These are phyloP conservation scores for Acanthaster planci DNA, from an alignment of 35 echinoderm and acorn worm species.

Conservation along the genomic window DNA sequence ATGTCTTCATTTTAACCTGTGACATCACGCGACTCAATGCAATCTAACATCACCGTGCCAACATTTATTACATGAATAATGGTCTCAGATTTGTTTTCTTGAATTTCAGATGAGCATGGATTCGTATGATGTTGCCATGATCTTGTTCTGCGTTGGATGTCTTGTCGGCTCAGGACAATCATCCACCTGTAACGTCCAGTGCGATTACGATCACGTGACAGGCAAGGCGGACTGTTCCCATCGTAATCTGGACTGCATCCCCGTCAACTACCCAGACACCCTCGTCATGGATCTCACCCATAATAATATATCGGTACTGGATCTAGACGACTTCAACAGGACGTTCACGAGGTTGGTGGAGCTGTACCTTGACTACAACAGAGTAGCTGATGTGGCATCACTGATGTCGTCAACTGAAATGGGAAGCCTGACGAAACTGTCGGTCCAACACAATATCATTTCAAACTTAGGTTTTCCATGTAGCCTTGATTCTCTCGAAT, in stretches of 20 bases:
- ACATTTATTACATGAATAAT: too few relatives aligned
- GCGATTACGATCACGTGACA: conserved; percentile 6
- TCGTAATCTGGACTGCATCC: conserved; percentile 12
- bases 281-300: conserved; percentile 36
- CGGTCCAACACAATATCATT: not conserved
- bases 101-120: not conserved
- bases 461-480: not conserved
- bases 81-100: too few relatives aligned
- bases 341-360: not conserved
- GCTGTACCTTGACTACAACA: conserved; percentile 9
- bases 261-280: conserved; percentile 28
- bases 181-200: not conserved
- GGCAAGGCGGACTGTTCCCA: conserved; percentile 14
- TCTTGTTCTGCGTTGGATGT: not conserved
- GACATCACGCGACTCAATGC: too few relatives aligned
- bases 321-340: not conserved
- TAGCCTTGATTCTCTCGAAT: not conserved
- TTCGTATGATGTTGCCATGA: not conserved
- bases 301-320: not conserved
- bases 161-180: not conserved
- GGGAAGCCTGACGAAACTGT: not conserved
- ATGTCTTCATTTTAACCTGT: too few relatives aligned
- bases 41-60: too few relatives aligned
- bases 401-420: not conserved
- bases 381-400: not conserved